Evolutionary conservation across 2,113 vertebrate genomes (phyloP).

Genomic region (Oncorhynchus kisutch): DNA sequence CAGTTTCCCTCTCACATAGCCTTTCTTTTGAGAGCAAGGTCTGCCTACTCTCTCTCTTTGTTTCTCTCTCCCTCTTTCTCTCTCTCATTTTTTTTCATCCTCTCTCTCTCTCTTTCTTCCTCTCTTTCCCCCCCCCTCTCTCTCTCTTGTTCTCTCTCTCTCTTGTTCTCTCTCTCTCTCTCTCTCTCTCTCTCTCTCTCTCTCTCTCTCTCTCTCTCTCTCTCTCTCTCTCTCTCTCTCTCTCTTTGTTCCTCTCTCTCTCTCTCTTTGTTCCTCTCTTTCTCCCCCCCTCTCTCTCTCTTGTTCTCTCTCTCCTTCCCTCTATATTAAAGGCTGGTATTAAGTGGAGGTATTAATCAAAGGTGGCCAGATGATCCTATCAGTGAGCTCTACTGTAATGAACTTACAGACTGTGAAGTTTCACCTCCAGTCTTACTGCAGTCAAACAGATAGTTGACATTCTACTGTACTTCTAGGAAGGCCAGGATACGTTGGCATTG

Average conservation of each 20-base stretch:
- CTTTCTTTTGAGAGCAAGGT: too few species aligned
- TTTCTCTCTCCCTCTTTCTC: too few species aligned
- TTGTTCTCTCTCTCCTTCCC: neutral
- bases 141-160: too few species aligned
- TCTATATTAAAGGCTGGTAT: conserved; percentile 4
- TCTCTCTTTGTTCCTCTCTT: too few species aligned
- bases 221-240: too few species aligned
- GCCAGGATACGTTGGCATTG: neutral
- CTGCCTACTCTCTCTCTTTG: too few species aligned
- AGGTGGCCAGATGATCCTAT: conserved; percentile 31
- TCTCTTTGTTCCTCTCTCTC: too few species aligned
- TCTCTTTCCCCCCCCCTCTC: neutral
- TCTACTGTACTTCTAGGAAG: conserved; percentile 16
- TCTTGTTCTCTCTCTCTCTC: too few species aligned
- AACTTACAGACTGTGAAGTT: conserved; percentile 11
- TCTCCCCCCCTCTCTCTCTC: too few species aligned
- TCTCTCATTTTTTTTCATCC: neutral
- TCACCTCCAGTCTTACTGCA: conserved; percentile 28
- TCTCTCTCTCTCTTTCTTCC: neutral
- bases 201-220: too few species aligned
- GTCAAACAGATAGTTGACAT: conserved; percentile 16
- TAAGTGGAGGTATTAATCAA: conserved; percentile 29
- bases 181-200: too few species aligned
- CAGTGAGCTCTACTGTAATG: conserved; percentile 8
- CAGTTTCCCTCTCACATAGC: too few species aligned